Evolutionary conservation across 2,888 invertebrate species (phyloP).

Genomic region (Drosophila demipolita): DNA sequence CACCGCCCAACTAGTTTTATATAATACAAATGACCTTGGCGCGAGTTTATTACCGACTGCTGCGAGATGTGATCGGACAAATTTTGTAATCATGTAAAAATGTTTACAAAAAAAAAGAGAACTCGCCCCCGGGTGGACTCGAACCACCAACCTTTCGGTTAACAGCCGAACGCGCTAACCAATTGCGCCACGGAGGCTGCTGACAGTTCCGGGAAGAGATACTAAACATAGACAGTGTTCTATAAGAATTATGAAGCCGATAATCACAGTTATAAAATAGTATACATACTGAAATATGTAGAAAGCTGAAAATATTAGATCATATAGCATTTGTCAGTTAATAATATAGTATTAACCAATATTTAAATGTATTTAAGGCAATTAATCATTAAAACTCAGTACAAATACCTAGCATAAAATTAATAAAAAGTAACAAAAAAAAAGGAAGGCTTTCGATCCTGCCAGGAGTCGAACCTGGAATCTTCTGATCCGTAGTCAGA

Average conservation of each 20-base stretch:
- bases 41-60: slow-evolving; percentile 6
- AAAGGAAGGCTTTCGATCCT: slow-evolving; percentile 79
- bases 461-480: slow-evolving; percentile 86
- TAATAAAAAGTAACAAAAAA: not conserved
- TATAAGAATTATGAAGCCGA: too few species aligned
- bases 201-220: not conserved
- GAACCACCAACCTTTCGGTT: slow-evolving; percentile 99
- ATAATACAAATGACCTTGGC: slow-evolving; percentile 40
- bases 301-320: not conserved
- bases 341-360: too few species aligned
- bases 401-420: not conserved
- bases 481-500: slow-evolving; percentile 86
- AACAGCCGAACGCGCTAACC: slow-evolving; percentile 99
- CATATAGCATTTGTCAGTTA: not conserved
- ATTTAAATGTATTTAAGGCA: not conserved
- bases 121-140: slow-evolving; percentile 96
- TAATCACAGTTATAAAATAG: not conserved
- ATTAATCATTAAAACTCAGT: not conserved
- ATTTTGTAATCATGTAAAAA: slow-evolving; percentile 1
- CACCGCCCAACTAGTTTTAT: slow-evolving; percentile 36
- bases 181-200: slow-evolving; percentile 85
- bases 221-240: slow-evolving; percentile 11
- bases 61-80: slow-evolving; percentile 11
- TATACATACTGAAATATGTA: not conserved
- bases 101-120: not conserved